phyloP scores from a whole-genome alignment of 2,888 invertebrate species.

The Drosophila anceps region DNA sequence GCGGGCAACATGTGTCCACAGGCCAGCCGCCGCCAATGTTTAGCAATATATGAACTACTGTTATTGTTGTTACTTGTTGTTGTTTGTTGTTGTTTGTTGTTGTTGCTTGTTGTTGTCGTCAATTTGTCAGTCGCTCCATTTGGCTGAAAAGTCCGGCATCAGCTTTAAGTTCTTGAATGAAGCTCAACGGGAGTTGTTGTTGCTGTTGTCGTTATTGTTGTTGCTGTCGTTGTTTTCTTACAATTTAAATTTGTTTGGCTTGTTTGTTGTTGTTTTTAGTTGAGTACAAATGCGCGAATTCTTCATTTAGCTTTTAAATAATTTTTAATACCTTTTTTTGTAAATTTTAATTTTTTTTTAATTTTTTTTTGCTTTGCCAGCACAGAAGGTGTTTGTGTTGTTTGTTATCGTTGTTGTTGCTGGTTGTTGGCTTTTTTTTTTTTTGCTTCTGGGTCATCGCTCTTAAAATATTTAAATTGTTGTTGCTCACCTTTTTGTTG shows the following conservation, averaged over 20 bases:
- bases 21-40: constrained; percentile 14
- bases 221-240: constrained; percentile 21
- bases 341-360: constrained; percentile 41
- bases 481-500: constrained; percentile 49
- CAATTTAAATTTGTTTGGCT: constrained; percentile 5
- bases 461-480: constrained; percentile 81
- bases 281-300: constrained; percentile 45
- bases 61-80: constrained; percentile 3
- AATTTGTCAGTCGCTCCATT: constrained; percentile 7
- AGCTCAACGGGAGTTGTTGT: constrained; percentile 4
- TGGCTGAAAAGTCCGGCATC: constrained; percentile 24
- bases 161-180: constrained; percentile 53
- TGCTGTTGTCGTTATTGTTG: constrained; percentile 15
- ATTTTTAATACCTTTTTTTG: constrained; percentile 38
- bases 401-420: constrained; percentile 45
- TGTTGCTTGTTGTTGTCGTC: constrained; percentile 3
- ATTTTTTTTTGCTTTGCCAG: constrained; percentile 52
- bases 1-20: constrained; percentile 33
- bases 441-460: constrained; percentile 81
- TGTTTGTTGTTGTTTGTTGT: not conserved
- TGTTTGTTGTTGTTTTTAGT: constrained; percentile 26
- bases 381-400: constrained; percentile 73
- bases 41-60: constrained; percentile 2
- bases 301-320: constrained; percentile 39
- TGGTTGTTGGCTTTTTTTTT: constrained; percentile 39